Evolutionary conservation across 1,140 invertebrate species (phyloP), one percentile per base, ranked within the genome.

Genomic region (Anoplophora glabripennis): DNA sequence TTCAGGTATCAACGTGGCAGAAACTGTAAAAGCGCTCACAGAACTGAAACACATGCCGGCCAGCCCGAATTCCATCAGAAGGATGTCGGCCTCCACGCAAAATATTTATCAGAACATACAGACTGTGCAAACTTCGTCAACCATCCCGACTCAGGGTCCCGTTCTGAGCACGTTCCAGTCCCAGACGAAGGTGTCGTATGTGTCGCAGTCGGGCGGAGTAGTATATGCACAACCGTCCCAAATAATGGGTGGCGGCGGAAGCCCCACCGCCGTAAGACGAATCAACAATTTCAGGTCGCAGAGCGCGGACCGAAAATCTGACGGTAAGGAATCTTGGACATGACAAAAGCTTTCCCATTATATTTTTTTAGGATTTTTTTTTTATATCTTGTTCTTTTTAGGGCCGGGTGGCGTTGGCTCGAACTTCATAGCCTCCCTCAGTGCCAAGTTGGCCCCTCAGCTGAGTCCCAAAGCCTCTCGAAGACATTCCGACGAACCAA

Each of bases 21-120:
- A 93, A 75, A 91, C 90, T 1, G 89, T 94, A 9, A 89, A 90
- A 71, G 90, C 88, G 15, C 74, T 94, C 53, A 92, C 90, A 0
- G 90, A 92, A 71, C 75, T 92, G 57, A 89, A 89, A 67, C 91
- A 93, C 73, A 90, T 88, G 64, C 91, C 92, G 0, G 89, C 90
- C 1, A 93, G 90, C 69, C 92, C 92, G 1, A 87, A 86, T 52
- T 80, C 89, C 3, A 77, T 92, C 11, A 82, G 90, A 5, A 82
- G 88, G 21, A 81, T 70, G 59, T 72, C 70, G 7, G 60, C 67
- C 3, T 72, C 72, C 7, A 64, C 72, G 2, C 72, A 76, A 60
- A 66, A 68, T 33, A 67, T 69, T 7, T 69, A 66, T 41, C 65
- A 68, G 38, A 52, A 49, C 34, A 59, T 36, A 33, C 44, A 48